Conservation (phyloP, 2,888 invertebrate species). For the Agrotis clavis region DNA sequence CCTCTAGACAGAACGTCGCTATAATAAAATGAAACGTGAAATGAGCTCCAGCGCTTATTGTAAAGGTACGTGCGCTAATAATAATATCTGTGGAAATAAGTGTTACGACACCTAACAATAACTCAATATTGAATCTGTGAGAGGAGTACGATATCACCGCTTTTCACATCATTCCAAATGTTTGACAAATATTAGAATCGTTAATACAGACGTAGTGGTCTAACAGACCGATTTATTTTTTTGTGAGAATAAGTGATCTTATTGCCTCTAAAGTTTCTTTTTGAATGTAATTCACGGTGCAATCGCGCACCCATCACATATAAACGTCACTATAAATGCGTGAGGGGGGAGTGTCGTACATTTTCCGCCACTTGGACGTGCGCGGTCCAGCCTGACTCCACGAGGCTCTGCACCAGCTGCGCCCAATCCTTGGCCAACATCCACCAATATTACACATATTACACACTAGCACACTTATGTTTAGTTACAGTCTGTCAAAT, state of each 20-base stretch:
- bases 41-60: conserved; percentile 56
- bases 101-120: conserved; percentile 67
- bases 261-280: neutral
- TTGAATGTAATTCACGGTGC: conserved; percentile 33
- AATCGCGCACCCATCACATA: conserved; percentile 59
- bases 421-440: conserved; percentile 94
- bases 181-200: neutral
- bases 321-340: conserved; percentile 69
- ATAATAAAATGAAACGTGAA: conserved; percentile 63
- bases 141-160: conserved; percentile 53
- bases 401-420: conserved; percentile 96
- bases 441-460: conserved; percentile 87
- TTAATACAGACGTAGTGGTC: neutral
- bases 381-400: conserved; percentile 96
- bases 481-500: conserved; percentile 57
- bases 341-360: conserved; percentile 83
- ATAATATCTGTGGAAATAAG: conserved; percentile 63
- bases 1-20: conserved; percentile 41
- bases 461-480: conserved; percentile 64
- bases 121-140: conserved; percentile 61
- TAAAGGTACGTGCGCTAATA: conserved; percentile 64
- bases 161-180: conserved; percentile 4
- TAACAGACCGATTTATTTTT: neutral
- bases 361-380: conserved; percentile 94
- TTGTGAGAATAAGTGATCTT: too few relatives aligned